A percentile compares a stretch with the other conserved stretches of the same genome.
Evolutionary conservation across 2,113 vertebrate genomes (phyloP).

Genomic region (Brachionichthys hirsutus): DNA sequence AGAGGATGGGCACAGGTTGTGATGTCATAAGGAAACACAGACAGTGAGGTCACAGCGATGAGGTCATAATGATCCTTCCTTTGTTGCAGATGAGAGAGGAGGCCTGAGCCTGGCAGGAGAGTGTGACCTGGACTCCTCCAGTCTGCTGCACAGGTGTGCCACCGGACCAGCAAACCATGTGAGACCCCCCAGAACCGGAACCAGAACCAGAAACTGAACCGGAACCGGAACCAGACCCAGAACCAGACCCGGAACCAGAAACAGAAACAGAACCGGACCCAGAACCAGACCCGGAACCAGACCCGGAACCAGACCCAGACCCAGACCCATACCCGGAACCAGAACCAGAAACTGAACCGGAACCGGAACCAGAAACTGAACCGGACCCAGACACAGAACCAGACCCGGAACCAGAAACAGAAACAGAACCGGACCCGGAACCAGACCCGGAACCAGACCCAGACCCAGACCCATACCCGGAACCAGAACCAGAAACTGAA

Average conservation of each 20-base stretch:
- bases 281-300: no score
- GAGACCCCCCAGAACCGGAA: constrained; percentile 20
- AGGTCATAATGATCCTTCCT: constrained; percentile 21
- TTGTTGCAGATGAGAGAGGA: constrained; percentile 5
- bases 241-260: not conserved
- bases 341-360: no score
- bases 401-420: no score
- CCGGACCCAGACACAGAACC: no score
- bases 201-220: not conserved
- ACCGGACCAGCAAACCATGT: constrained; percentile 85
- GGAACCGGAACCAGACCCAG: not conserved
- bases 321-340: no score
- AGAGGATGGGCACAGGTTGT: constrained; percentile 67
- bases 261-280: no score
- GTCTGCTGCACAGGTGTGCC: constrained; percentile 84
- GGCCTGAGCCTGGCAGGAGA: constrained; percentile 72
- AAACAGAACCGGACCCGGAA: no score
- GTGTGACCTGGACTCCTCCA: constrained; percentile 84
- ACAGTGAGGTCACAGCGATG: not conserved
- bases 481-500: no score
- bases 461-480: no score
- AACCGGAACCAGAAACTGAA: no score
- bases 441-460: no score
- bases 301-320: no score
- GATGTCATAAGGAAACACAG: not conserved